These are phyloP conservation scores for Laterallus jamaicensis DNA, from an alignment of 2,113 vertebrate genomes.

Conservation along the genomic window DNA sequence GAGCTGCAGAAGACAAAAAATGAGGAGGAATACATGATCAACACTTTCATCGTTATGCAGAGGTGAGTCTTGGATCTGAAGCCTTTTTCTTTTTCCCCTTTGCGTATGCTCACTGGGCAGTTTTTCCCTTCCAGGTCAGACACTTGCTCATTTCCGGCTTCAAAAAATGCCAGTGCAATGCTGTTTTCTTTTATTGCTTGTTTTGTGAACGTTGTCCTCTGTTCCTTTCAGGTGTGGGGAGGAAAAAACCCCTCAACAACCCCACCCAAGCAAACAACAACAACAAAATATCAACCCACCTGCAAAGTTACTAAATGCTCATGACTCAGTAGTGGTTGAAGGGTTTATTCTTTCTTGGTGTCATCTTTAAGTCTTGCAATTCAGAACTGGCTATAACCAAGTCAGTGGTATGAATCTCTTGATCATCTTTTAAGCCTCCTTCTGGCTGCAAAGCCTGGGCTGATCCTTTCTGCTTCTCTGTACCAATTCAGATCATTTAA, in stretches of 20 bases:
- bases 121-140: neutral
- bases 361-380: neutral
- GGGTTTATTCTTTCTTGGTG: neutral
- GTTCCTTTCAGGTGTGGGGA: neutral
- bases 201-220: neutral
- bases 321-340: neutral
- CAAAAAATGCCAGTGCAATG: rapidly evolving
- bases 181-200: neutral
- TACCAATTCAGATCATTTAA: neutral
- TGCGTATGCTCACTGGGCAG: neutral
- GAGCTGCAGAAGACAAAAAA: slow-evolving; percentile 94
- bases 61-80: slow-evolving; percentile 74
- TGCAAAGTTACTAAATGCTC: neutral
- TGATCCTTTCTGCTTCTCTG: neutral
- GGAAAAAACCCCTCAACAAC: neutral
- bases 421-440: neutral
- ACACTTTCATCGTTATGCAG: slow-evolving; percentile 97
- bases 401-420: neutral
- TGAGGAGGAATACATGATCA: slow-evolving; percentile 96
- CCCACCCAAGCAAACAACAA: neutral
- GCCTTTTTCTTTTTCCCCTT: neutral
- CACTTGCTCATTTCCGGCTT: neutral
- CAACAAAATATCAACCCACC: neutral
- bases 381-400: neutral
- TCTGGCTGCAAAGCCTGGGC: neutral